A percentile compares a stretch with the other conserved stretches of the same genome.
These are phyloP conservation scores for Thamnaconus septentrionalis DNA, from an alignment of 2,113 vertebrate genomes.

Conservation along the genomic window DNA sequence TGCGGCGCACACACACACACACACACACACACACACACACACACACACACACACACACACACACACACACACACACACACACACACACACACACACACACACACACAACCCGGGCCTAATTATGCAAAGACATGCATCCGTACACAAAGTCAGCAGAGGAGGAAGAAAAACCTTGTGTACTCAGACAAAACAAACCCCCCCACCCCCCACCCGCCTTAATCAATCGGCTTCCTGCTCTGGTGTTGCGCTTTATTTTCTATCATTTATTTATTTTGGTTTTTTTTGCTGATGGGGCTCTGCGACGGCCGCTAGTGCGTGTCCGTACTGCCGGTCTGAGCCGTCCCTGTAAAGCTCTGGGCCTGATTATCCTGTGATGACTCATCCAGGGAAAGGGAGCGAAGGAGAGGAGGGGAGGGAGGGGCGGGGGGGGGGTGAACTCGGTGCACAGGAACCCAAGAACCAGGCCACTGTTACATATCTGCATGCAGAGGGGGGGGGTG, in stretches of 20 bases:
- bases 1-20: slow-evolving; percentile 20
- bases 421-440: slow-evolving; percentile 63
- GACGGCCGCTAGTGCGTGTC: slow-evolving; percentile 49
- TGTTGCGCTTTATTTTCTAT: neutral
- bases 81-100: slow-evolving; percentile 1
- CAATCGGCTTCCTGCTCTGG: slow-evolving; percentile 24
- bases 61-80: slow-evolving; percentile 4
- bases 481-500: slow-evolving; percentile 22
- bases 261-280: neutral
- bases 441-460: slow-evolving; percentile 75
- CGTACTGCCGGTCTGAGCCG: slow-evolving; percentile 57
- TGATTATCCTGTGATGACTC: slow-evolving; percentile 72
- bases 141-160: slow-evolving; percentile 34
- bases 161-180: slow-evolving; percentile 31
- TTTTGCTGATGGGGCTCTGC: slow-evolving; percentile 8
- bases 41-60: slow-evolving; percentile 6
- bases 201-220: slow-evolving; percentile 12
- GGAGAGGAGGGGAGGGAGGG: slow-evolving; percentile 12
- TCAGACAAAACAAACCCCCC: slow-evolving; percentile 32
- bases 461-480: slow-evolving; percentile 67
- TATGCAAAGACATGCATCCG: slow-evolving; percentile 44
- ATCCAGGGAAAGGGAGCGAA: slow-evolving; percentile 37
- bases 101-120: slow-evolving; percentile 1
- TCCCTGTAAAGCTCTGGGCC: slow-evolving; percentile 70
- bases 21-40: slow-evolving; percentile 6